These are phyloP conservation scores for Mesorhabditis spiculigera DNA, from an alignment of 2,888 invertebrate species.

Conservation along the genomic window DNA sequence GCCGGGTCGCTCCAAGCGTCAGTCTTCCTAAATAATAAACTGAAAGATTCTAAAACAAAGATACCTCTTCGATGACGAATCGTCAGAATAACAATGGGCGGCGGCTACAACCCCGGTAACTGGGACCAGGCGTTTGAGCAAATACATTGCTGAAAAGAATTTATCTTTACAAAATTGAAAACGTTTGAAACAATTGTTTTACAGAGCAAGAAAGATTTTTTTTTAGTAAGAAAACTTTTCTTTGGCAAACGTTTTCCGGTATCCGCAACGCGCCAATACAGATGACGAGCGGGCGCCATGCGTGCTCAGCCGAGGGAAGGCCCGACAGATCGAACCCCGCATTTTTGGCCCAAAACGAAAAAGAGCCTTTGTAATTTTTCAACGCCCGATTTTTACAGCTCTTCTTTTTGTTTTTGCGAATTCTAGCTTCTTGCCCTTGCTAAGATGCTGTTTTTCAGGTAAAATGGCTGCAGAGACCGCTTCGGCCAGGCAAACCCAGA, in stretches of 20 bases:
- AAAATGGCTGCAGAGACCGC: slow-evolving; percentile 36
- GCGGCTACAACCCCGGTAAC: neutral
- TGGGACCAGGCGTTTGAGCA: neutral
- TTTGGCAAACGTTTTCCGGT: no score
- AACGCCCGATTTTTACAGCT: no score
- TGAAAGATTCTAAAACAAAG: neutral
- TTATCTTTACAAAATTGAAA: neutral
- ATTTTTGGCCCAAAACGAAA: no score
- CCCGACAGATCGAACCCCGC: no score
- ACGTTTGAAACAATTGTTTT: no score
- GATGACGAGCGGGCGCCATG: no score
- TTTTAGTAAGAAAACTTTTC: no score
- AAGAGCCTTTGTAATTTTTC: no score
- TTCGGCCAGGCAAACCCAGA: slow-evolving; percentile 26
- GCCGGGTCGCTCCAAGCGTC: neutral
- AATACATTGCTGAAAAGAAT: slow-evolving; percentile 5
- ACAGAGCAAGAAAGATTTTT: no score
- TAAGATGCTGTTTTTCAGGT: slow-evolving; percentile 21
- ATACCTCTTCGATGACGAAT: neutral
- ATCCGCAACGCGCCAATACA: no score
- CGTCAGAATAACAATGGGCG: neutral
- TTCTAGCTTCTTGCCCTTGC: neutral
- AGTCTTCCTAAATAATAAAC: no score
- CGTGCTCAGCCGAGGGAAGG: no score
- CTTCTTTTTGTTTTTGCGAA: neutral